Conservation (phyloP, 1,140 invertebrate genomes). For the Lineus longissimus region DNA sequence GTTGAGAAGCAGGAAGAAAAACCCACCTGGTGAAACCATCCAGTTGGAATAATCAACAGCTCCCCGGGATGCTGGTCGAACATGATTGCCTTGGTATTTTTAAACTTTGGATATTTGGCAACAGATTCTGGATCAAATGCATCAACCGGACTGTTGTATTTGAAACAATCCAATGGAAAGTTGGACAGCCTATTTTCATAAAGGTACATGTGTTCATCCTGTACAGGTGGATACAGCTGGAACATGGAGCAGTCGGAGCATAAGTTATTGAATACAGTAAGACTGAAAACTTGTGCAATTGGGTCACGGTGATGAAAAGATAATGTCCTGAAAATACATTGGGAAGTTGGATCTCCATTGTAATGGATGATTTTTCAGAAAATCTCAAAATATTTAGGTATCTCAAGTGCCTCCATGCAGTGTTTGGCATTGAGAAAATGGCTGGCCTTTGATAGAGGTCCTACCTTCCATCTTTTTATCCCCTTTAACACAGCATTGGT, state of each 20-base stretch:
- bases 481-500: conserved; percentile 48
- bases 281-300: too few relatives aligned
- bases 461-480: conserved; percentile 47
- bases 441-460: background rate
- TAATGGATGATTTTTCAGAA: too few relatives aligned
- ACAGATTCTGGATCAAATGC: conserved; percentile 27
- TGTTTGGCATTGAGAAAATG: background rate
- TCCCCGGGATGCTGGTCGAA: conserved; percentile 48
- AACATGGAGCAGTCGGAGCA: conserved; percentile 5
- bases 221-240: conserved; percentile 49
- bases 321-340: too few relatives aligned
- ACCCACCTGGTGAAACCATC: conserved; percentile 52
- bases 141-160: conserved; percentile 48
- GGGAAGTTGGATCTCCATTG: too few relatives aligned
- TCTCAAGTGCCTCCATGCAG: too few relatives aligned
- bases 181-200: conserved; percentile 28
- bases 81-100: conserved; percentile 33
- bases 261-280: too few relatives aligned
- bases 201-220: conserved; percentile 43
- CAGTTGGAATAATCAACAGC: conserved; percentile 48
- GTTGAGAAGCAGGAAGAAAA: too few relatives aligned
- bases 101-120: conserved; percentile 30
- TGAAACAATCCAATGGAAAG: conserved; percentile 47
- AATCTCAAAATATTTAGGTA: too few relatives aligned
- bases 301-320: too few relatives aligned